Percentiles rank a stretch among this genome's conserved stretches.
Conservation (phyloP, 1,140 invertebrate genomes). For the Pseudomyrmex concolor region DNA sequence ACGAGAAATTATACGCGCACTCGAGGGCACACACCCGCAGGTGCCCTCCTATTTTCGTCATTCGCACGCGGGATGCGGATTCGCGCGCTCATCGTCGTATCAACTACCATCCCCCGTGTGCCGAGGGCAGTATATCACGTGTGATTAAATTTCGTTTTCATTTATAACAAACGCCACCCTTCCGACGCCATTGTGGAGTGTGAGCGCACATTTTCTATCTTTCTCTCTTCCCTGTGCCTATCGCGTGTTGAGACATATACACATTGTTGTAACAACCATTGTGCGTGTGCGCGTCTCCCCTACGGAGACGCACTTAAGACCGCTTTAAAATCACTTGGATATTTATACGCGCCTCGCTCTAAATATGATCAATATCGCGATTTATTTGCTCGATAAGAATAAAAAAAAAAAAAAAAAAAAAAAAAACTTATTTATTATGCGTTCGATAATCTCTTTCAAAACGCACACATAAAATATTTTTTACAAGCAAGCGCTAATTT, state of each 20-base stretch:
- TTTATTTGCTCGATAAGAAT: neutral
- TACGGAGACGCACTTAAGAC: neutral
- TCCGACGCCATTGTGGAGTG: conserved; percentile 49
- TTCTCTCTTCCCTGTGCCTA: neutral
- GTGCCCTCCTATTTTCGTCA: conserved; percentile 51
- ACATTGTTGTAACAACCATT: conserved; percentile 53
- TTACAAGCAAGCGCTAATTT: too few relatives aligned
- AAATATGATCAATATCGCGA: conserved; percentile 27
- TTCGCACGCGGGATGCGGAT: conserved; percentile 57
- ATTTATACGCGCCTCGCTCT: conserved; percentile 14
- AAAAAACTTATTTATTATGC: neutral
- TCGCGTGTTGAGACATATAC: conserved; percentile 20
- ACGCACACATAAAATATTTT: too few relatives aligned
- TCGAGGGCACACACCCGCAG: conserved; percentile 13
- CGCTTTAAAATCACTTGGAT: conserved; percentile 2
- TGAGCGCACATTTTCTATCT: neutral
- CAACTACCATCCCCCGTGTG: neutral
- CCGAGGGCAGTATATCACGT: conserved; percentile 56
- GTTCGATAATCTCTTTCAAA: neutral
- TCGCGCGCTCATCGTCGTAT: conserved; percentile 42
- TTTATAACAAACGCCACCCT: conserved; percentile 60
- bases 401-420: too few relatives aligned
- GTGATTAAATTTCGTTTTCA: conserved; percentile 69
- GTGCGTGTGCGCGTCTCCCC: neutral
- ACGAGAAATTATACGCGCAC: neutral